Evolutionary conservation across 2,797 vertebrate species (phyloP), one percentile per base, ranked within the genome.

Genomic region (Decapterus maruadsi): DNA sequence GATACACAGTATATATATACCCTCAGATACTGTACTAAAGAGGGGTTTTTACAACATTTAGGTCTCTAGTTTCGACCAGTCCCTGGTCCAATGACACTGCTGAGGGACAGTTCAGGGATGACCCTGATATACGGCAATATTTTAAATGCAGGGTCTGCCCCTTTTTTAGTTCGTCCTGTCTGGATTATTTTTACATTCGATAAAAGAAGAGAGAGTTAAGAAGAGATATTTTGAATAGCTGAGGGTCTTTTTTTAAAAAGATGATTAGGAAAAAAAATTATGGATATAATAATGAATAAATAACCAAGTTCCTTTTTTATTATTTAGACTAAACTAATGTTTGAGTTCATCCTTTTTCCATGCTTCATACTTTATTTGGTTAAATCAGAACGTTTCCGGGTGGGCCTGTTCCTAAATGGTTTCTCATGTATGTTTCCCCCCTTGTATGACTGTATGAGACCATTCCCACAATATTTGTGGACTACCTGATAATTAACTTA

Each of bases 401-500:
- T 90, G 94, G 92, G 91, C 88, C 89, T 93, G 89, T 94, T 94
- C 93, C 92, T 93, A 88, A 93, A 94, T 88, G 92, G 92, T 92
- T 95, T 95, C 92, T 94, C 93, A 93, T 94, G 91, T 95, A 92
- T 86, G 92, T 94, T 92, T 87, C 84, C 87, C 91, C 91, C 91
- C 91, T 88, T 92, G 92, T 95, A 93, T 95, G 95, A 94, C 95
- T 95, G 94, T 96, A 95, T 95, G 95, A 95, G 95, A 94, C 93
- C 94, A 95, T 96, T 96, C 95, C 95, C 95, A 96, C 95, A 96
- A 96, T 96, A 96, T 96, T 96, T 96, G 95, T 96, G 95, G 95
- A 96, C 95, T 95, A 96, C 95, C 95, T 96, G 95, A 95, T 95
- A 95, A 96, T 95, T 96, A 96, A 96, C 95, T 96, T 96, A 96